phyloP scores from a whole-genome alignment of 2,888 invertebrate species.

The Cybosia mesomella region DNA sequence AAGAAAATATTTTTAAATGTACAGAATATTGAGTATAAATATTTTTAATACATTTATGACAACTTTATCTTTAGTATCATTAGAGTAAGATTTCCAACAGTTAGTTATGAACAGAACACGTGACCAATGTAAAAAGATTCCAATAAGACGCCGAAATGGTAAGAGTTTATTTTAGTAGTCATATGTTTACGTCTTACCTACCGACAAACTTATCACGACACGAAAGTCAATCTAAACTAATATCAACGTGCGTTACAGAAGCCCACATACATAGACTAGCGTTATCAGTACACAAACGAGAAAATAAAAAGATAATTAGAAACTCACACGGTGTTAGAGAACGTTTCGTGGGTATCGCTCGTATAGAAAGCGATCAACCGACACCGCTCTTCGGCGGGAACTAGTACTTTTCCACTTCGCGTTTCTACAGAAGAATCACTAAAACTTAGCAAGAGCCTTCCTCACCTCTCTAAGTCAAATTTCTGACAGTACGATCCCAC shows the following conservation, averaged over 20 bases:
- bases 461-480: conserved; percentile 89
- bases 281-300: conserved; percentile 58
- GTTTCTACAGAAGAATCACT: conserved; percentile 59
- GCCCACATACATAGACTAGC: conserved; percentile 56
- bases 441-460: conserved; percentile 64
- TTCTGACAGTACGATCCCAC: conserved; percentile 88
- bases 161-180: conserved; percentile 68
- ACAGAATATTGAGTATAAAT: neutral
- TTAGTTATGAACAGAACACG: neutral
- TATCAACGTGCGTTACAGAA: conserved; percentile 58
- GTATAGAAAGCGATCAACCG: conserved; percentile 82
- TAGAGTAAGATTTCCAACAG: no score
- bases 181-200: conserved; percentile 69
- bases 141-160: conserved; percentile 59
- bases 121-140: conserved; percentile 50
- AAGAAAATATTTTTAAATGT: neutral
- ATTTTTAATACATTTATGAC: neutral
- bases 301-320: conserved; percentile 75
- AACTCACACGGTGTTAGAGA: conserved; percentile 83
- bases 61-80: no score
- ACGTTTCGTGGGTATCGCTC: conserved; percentile 77
- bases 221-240: conserved; percentile 64
- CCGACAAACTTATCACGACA: conserved; percentile 58
- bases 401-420: conserved; percentile 79
- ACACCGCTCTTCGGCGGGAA: conserved; percentile 73